These are phyloP conservation scores for Callipepla californica DNA, from an alignment of 2,113 vertebrate genomes.

Conservation along the genomic window DNA sequence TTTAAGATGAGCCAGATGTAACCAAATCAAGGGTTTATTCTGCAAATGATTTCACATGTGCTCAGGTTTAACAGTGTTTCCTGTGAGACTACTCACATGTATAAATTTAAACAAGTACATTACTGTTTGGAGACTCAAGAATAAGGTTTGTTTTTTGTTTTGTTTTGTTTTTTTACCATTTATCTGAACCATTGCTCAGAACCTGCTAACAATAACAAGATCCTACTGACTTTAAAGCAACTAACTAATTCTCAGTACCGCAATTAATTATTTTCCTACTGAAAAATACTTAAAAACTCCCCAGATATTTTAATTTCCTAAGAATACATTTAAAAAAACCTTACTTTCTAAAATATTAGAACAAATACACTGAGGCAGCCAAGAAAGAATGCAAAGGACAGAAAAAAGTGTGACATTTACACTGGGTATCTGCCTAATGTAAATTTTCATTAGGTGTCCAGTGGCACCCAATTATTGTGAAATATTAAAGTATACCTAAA, in stretches of 20 bases:
- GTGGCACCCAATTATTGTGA: background rate
- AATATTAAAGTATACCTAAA: constrained; percentile 34
- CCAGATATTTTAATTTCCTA: background rate
- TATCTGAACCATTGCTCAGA: background rate
- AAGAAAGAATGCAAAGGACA: background rate
- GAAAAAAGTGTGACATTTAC: background rate
- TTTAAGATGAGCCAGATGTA: background rate
- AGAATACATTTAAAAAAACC: background rate
- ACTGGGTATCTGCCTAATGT: background rate
- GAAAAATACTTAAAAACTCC: background rate
- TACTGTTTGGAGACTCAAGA: background rate
- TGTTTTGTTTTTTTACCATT: background rate
- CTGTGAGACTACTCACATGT: background rate
- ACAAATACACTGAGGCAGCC: background rate
- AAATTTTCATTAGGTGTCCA: constrained; percentile 35
- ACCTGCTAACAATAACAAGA: background rate
- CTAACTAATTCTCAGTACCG: background rate
- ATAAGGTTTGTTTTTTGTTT: too few species aligned
- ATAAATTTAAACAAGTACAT: background rate
- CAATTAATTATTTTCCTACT: background rate
- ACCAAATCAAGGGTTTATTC: background rate
- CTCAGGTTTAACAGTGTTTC: background rate
- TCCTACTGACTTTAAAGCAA: background rate
- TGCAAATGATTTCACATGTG: background rate
- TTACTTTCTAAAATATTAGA: background rate